Conservation (phyloP, 2,797 vertebrate species). For the Tenualosa ilisha region DNA sequence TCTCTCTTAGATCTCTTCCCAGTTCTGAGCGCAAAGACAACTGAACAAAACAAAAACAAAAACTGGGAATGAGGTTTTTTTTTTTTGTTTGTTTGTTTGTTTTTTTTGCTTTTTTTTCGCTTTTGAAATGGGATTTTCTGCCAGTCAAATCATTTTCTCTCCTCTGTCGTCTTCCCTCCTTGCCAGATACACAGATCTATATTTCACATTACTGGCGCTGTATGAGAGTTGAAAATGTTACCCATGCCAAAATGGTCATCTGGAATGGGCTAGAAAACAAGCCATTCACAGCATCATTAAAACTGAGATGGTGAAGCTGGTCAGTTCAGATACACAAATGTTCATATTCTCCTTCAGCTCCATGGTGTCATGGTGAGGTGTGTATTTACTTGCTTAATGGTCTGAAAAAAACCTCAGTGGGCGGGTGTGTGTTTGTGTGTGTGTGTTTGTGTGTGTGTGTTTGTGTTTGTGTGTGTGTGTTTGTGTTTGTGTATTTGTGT, state of each 20-base stretch:
- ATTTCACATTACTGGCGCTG: neutral
- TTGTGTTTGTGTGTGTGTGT: neutral
- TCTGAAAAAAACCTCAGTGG: neutral
- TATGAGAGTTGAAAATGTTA: neutral
- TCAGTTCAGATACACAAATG: neutral
- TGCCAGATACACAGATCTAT: conserved; percentile 11
- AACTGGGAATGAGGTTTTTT: conserved; percentile 15
- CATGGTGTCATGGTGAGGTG: neutral
- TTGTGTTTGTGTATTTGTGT: neutral
- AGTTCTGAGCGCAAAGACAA: conserved; percentile 64
- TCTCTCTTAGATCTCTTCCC: conserved; percentile 71
- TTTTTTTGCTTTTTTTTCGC: neutral
- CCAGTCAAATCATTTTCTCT: neutral
- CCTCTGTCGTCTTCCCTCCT: neutral
- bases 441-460: neutral
- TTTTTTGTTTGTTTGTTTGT: neutral
- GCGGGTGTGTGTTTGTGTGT: neutral
- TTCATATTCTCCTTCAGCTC: neutral
- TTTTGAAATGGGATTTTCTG: conserved; percentile 6
- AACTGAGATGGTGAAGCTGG: neutral
- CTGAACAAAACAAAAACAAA: conserved; percentile 27
- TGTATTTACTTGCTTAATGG: neutral
- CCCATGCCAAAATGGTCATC: neutral
- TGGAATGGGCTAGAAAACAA: neutral
- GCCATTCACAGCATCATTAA: neutral